Conservation (phyloP, 2,888 invertebrate genomes). For the Phlogophora meticulosa region DNA sequence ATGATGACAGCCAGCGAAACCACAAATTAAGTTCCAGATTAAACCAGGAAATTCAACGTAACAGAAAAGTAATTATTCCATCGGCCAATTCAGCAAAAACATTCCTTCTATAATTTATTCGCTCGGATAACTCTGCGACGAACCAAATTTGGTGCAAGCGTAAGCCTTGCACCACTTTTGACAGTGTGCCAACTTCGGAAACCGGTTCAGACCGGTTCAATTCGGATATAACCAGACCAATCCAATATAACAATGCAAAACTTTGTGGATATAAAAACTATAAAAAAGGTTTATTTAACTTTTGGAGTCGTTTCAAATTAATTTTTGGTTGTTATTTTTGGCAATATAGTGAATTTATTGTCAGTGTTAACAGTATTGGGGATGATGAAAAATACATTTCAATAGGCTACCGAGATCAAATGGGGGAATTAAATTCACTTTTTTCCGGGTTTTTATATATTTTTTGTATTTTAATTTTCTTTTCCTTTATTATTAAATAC, state of each 20-base stretch:
- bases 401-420: slow-evolving; percentile 4
- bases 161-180: slow-evolving; percentile 74
- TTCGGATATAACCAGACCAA: slow-evolving; percentile 72
- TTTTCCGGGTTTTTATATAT: background rate
- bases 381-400: slow-evolving; percentile 38
- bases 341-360: slow-evolving; percentile 56
- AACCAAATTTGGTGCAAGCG: slow-evolving; percentile 65
- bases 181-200: slow-evolving; percentile 75
- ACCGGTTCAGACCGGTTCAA: slow-evolving; percentile 77
- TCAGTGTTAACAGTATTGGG: slow-evolving; percentile 36
- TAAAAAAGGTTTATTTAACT: slow-evolving; percentile 66
- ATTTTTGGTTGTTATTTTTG: slow-evolving; percentile 58
- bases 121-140: slow-evolving; percentile 60
- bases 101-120: slow-evolving; percentile 60
- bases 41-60: slow-evolving; percentile 39
- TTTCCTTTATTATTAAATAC: too few relatives aligned
- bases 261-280: slow-evolving; percentile 63
- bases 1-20: slow-evolving; percentile 20
- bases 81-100: slow-evolving; percentile 62
- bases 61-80: slow-evolving; percentile 53
- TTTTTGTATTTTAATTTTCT: background rate
- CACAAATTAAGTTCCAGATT: slow-evolving; percentile 34
- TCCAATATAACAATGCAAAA: slow-evolving; percentile 68
- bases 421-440: background rate
- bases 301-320: slow-evolving; percentile 68